Conservation (phyloP, 2,797 vertebrate species). For the Melopsittacus undulatus region DNA sequence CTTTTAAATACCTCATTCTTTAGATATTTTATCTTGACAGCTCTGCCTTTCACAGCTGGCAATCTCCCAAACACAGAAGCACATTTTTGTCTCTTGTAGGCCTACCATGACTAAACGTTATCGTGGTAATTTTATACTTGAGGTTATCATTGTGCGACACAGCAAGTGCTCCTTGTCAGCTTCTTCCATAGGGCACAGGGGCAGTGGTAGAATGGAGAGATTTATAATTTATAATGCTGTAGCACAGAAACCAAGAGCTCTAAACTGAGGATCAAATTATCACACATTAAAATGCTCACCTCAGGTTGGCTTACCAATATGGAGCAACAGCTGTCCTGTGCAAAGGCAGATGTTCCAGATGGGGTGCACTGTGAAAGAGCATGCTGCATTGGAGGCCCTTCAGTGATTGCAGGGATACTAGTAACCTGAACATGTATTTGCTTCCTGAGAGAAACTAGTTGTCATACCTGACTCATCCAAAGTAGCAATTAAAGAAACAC, state of each 20-base stretch:
- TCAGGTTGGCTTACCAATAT: background rate
- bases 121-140: conserved; percentile 23
- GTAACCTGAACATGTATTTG: background rate
- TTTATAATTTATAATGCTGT: background rate
- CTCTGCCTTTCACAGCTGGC: conserved; percentile 34
- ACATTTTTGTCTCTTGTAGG: conserved; percentile 36
- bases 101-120: conserved; percentile 53
- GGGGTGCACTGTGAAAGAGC: background rate
- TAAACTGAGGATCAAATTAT: background rate
- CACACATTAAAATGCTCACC: background rate
- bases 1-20: conserved; percentile 60
- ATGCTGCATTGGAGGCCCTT: background rate
- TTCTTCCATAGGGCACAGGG: background rate
- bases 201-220: background rate
- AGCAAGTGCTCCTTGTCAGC: background rate
- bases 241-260: background rate
- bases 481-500: background rate
- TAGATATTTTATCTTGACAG: conserved; percentile 68
- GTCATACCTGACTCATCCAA: background rate
- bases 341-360: background rate
- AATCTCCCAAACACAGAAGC: conserved; percentile 60
- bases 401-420: background rate
- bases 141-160: background rate
- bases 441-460: background rate
- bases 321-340: background rate